Base-by-base conservation (phyloP, 2,888 invertebrate species). In the Patella ulyssiponensis region DNA sequence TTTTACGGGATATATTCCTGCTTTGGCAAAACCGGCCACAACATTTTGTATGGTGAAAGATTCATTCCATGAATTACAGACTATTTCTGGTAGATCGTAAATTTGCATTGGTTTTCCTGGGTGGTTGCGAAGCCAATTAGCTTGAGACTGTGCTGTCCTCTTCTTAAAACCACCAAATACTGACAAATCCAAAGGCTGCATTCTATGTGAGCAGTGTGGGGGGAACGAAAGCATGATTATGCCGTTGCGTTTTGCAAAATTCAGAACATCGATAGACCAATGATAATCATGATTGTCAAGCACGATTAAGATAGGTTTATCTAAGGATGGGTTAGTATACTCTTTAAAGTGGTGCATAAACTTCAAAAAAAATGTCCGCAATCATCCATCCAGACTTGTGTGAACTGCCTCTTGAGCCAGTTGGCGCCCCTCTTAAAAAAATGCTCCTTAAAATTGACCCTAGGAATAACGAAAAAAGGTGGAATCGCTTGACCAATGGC, bases 101-200 rank as follows among this genome's bases (percentile, higher is more conserved):
- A 92, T 91, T 33, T 33, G 33, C 33, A 33, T 33, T 4, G 33
- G 33, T 33, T 4, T 33, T 33, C 33, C 33, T 33, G 33, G 0
- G 33, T 33, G 33, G 33, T 4, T 33, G 33, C 33, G 33, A 33
- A 33, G 33, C 33, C 33, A 33, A 33, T 33, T 33, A 33, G 33
- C 5, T 33, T 33, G 33, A 33, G 33, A 5, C 33, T 33, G 33
- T 33, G 33, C 3, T 33, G 4, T 33, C 33, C 33, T 33, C 33
- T 33, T 33, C 33, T 33, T 92, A 71, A 92, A 89, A 33, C 91
- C 91, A 11, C 89, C 89, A 82, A 88, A 90, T 4, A 92, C 85
- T 51, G 89, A 87, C 14, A 90, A 87, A 83, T 92, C 91, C n/a
- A 92, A 84, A 15, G 92, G 92, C 71, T 92, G 92, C 70, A 92